Base-by-base conservation (phyloP, 2,888 invertebrate species). In the Stegana nigrithorax region DNA sequence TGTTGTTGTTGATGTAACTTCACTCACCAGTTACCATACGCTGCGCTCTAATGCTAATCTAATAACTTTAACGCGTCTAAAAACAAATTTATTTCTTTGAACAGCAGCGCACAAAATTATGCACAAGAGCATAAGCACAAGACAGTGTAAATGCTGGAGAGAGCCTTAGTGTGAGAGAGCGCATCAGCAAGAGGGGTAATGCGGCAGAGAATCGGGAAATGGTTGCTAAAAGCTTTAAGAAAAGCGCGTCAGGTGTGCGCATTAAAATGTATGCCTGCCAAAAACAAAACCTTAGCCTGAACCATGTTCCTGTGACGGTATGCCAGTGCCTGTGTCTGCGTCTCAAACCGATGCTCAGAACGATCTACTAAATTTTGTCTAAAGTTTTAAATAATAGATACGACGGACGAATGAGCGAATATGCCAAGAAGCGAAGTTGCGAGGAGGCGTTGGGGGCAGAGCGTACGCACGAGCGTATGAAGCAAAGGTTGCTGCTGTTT, bases 301-400 rank as follows among this genome's bases (percentile, higher is more conserved):
- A n/a, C n/a, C n/a, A n/a, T n/a, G n/a, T n/a, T n/a, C n/a, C n/a
- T n/a, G n/a, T n/a, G n/a, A n/a, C n/a, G n/a, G n/a, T n/a, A n/a
- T n/a, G n/a, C n/a, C n/a, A n/a, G n/a, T n/a, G n/a, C n/a, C n/a
- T n/a, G n/a, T n/a, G n/a, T n/a, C n/a, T n/a, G n/a, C n/a, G n/a
- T n/a, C n/a, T n/a, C n/a, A n/a, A n/a, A n/a, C n/a, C n/a, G n/a
- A 26, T 23, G 4, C n/a, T n/a, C 25, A 14, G 14, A 25, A 55
- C 55, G n/a, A 32, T 44, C 73, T 72, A 67, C 63, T 65, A 76
- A 74, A 78, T 69, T 74, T 69, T 59, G 60, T 57, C 68, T 65
- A 77, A 76, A 77, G 78, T 77, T 77, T 76, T 75, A 77, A 77
- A 77, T 77, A 77, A 77, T 77, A 77, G 75, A 76, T 78, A 78